These are phyloP conservation scores for Coranthus polyacanthus DNA, from an alignment of 2,797 vertebrate genomes.

Conservation along the genomic window DNA sequence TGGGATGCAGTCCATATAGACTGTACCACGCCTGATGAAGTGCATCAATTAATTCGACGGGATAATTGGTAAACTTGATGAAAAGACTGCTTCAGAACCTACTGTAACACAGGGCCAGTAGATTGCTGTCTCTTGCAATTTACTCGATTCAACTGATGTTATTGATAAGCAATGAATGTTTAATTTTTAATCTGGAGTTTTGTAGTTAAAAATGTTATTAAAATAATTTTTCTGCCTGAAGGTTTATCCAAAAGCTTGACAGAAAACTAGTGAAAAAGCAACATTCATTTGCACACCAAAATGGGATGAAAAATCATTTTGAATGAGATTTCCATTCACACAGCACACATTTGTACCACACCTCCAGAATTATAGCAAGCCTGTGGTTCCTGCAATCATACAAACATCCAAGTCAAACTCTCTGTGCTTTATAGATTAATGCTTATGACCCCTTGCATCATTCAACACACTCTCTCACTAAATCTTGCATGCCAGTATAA, in stretches of 20 bases:
- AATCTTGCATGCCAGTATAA: slow-evolving; percentile 77
- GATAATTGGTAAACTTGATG: slow-evolving; percentile 39
- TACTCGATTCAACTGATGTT: slow-evolving; percentile 35
- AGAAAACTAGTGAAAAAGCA: slow-evolving; percentile 33
- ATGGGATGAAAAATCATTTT: slow-evolving; percentile 9
- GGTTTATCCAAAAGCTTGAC: slow-evolving; percentile 11
- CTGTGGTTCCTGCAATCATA: slow-evolving; percentile 54
- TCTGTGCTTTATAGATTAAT: slow-evolving; percentile 67
- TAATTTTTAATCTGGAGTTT: slow-evolving; percentile 34
- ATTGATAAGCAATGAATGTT: slow-evolving; percentile 38
- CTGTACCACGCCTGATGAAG: slow-evolving; percentile 22
- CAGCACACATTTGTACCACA: slow-evolving; percentile 15
- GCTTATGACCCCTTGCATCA: slow-evolving; percentile 72
- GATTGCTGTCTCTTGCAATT: slow-evolving; percentile 41
- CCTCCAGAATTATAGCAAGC: slow-evolving; percentile 28
- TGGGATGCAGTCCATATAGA: slow-evolving; percentile 12
- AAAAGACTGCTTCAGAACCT: slow-evolving; percentile 51
- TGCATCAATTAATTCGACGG: slow-evolving; percentile 38
- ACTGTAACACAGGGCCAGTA: slow-evolving; percentile 4
- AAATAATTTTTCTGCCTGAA: slow-evolving; percentile 42
- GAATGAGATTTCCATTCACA: slow-evolving; percentile 31
- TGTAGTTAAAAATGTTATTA: slow-evolving; percentile 33
- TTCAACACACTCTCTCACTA: slow-evolving; percentile 58
- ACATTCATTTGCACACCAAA: slow-evolving; percentile 41
- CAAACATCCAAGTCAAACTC: slow-evolving; percentile 61